phyloP scores from a whole-genome alignment of 2,113 vertebrate genomes.

The Aptenodytes patagonicus region DNA sequence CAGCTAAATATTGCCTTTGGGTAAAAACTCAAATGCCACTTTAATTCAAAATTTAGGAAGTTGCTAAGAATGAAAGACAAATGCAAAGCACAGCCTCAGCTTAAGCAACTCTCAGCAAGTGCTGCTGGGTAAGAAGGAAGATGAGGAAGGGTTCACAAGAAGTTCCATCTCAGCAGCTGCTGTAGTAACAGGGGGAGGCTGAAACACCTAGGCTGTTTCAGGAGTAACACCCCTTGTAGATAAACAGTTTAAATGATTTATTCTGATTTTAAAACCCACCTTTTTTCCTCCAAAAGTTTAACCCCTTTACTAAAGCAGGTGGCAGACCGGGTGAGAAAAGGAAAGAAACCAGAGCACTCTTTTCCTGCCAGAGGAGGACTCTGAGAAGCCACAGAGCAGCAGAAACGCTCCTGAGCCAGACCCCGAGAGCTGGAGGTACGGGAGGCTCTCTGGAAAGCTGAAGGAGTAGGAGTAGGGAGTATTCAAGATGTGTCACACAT shows the following conservation, averaged over 20 bases:
- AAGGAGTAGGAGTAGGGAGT: neutral
- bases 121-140: neutral
- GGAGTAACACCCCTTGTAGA: neutral
- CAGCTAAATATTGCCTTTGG: neutral
- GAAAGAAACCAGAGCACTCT: neutral
- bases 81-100: neutral
- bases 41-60: neutral
- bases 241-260: neutral
- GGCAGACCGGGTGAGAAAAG: neutral
- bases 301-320: neutral
- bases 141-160: neutral
- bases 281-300: neutral
- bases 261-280: neutral
- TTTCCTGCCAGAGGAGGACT: neutral
- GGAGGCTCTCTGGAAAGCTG: neutral
- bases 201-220: neutral
- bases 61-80: neutral
- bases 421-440: neutral
- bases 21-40: neutral
- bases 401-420: neutral
- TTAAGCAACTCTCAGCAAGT: neutral
- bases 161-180: neutral
- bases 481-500: neutral
- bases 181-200: neutral
- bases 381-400: neutral